Percentiles rank a stretch among this genome's conserved stretches.
These are phyloP conservation scores for Ceratina japonica DNA, from an alignment of 1,140 invertebrate species.

Conservation along the genomic window DNA sequence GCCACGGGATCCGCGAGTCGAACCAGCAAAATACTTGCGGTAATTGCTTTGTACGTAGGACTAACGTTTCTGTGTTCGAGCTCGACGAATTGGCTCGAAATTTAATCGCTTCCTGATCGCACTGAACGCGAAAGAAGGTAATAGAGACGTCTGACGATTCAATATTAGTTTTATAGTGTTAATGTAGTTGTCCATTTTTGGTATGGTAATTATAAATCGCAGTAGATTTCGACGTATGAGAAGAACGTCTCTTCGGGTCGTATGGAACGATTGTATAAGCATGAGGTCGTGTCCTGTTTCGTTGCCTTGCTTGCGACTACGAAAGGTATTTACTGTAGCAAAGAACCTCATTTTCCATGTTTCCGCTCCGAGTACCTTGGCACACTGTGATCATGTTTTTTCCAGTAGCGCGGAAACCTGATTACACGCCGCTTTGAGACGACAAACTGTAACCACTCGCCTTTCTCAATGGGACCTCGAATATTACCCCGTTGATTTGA, in stretches of 20 bases:
- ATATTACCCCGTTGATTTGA: not conserved
- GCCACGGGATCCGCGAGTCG: constrained; percentile 44
- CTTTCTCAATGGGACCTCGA: constrained; percentile 5
- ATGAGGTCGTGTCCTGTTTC: too few relatives aligned
- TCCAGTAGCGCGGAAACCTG: not conserved
- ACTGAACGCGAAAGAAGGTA: too few relatives aligned
- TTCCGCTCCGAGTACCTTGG: not conserved
- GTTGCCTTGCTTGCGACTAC: not conserved
- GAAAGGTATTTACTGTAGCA: not conserved
- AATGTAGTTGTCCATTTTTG: too few relatives aligned
- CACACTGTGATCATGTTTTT: not conserved
- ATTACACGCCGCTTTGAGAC: constrained; percentile 16
- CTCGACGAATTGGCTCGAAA: too few relatives aligned
- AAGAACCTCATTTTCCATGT: not conserved
- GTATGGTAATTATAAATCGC: too few relatives aligned
- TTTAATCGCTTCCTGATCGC: too few relatives aligned
- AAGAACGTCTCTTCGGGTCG: too few relatives aligned
- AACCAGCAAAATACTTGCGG: constrained; percentile 55
- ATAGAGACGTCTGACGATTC: too few relatives aligned
- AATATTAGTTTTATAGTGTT: too few relatives aligned
- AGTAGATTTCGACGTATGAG: too few relatives aligned
- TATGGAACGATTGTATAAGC: too few relatives aligned
- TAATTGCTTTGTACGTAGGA: constrained; percentile 69
- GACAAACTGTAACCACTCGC: not conserved
- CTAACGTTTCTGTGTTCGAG: not conserved